phyloP scores from a whole-genome alignment of 2,888 invertebrate genomes.

The Blastobasis adustella region DNA sequence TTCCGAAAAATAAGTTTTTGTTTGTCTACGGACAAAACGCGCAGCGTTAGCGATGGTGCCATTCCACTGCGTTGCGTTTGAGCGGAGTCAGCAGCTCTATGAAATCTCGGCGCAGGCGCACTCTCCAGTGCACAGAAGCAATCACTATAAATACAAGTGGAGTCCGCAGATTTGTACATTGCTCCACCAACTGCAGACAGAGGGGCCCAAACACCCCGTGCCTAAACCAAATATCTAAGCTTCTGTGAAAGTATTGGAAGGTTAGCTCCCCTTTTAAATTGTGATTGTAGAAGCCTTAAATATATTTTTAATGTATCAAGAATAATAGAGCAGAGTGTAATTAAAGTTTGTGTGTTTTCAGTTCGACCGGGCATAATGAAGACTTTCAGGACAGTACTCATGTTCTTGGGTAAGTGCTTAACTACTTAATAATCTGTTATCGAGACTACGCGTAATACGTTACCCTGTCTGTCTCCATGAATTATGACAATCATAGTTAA shows the following conservation, averaged over 20 bases:
- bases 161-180: conserved; percentile 43
- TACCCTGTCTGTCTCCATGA: background rate
- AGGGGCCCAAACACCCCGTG: conserved; percentile 47
- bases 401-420: conserved; percentile 52
- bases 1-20: no score
- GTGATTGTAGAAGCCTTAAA: background rate
- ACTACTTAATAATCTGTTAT: background rate
- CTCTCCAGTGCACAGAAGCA: conserved; percentile 24
- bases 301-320: background rate
- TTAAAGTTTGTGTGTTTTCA: conserved; percentile 46
- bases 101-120: conserved; percentile 21
- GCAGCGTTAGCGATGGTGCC: no score
- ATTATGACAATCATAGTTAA: background rate
- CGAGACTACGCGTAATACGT: background rate
- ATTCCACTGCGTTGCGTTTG: no score
- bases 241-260: conserved; percentile 64
- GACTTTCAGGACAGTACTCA: conserved; percentile 44
- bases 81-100: conserved; percentile 32
- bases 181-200: conserved; percentile 45
- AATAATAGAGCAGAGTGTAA: conserved; percentile 22
- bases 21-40: no score
- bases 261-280: conserved; percentile 24
- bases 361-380: conserved; percentile 63
- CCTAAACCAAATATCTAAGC: conserved; percentile 35
- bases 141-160: conserved; percentile 62